Percentiles rank a stretch among this genome's conserved stretches.
Evolutionary conservation across 2,888 invertebrate species (phyloP).

Genomic region (Drosophila dives): DNA sequence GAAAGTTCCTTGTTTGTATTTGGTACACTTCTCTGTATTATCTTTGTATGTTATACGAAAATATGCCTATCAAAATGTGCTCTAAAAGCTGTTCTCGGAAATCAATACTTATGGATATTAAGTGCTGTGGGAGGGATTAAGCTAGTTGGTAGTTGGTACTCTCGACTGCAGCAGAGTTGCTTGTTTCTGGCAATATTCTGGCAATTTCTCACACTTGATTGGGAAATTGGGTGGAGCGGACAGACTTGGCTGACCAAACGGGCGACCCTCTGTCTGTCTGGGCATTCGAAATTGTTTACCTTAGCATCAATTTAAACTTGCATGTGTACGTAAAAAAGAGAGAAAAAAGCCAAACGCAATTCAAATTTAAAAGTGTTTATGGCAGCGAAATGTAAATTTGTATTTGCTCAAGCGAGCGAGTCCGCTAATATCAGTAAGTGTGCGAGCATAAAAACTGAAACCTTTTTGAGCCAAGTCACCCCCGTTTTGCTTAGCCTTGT

Average conservation of each 20-base stretch:
- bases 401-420: conserved; percentile 74
- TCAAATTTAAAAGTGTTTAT: conserved; percentile 83
- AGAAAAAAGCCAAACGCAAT: conserved; percentile 54
- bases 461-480: conserved; percentile 41
- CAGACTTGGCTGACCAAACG: conserved; percentile 43
- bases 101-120: conserved; percentile 1
- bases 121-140: not conserved
- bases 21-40: not conserved
- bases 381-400: conserved; percentile 83
- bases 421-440: conserved; percentile 55
- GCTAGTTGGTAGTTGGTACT: not conserved
- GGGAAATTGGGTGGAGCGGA: conserved; percentile 4
- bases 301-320: conserved; percentile 82
- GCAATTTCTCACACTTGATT: conserved; percentile 25
- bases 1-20: not conserved
- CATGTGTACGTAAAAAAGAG: conserved; percentile 65
- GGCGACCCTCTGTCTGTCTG: conserved; percentile 38
- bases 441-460: conserved; percentile 31
- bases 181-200: conserved; percentile 41
- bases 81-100: not conserved
- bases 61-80: not conserved
- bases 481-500: conserved; percentile 23
- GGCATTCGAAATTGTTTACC: conserved; percentile 67
- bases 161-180: not conserved
- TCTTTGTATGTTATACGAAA: not conserved